A percentile compares a stretch with the other conserved stretches of the same genome.
These are phyloP conservation scores for Malurus leucopterus DNA, from an alignment of 2,797 vertebrate species.

Conservation along the genomic window DNA sequence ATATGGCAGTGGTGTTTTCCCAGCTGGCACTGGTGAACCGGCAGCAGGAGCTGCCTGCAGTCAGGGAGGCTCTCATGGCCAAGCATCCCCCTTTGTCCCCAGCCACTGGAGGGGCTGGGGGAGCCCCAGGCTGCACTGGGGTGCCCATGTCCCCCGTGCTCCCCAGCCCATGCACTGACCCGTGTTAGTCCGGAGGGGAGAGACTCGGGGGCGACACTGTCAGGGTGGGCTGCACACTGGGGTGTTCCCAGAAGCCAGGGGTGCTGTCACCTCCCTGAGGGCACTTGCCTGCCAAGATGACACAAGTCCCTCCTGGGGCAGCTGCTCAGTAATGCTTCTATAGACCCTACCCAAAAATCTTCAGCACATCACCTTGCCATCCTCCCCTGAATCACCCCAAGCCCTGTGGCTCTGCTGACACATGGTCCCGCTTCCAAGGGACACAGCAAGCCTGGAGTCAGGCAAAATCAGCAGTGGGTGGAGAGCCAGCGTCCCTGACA, in stretches of 20 bases:
- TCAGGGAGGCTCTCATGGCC: accelerated
- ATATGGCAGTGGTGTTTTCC: accelerated
- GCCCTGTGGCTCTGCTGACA: neutral
- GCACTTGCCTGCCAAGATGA: neutral
- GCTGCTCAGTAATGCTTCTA: neutral
- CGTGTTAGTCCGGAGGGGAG: neutral
- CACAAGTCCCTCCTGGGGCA: neutral
- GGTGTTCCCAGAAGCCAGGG: neutral
- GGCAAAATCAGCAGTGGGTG: neutral
- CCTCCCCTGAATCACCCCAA: neutral
- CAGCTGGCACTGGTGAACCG: neutral
- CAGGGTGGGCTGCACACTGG: neutral
- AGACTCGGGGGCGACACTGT: slow-evolving; percentile 13
- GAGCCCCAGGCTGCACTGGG: neutral
- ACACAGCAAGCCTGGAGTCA: neutral
- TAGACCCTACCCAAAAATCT: neutral
- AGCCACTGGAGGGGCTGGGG: accelerated
- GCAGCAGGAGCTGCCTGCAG: neutral
- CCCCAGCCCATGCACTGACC: neutral
- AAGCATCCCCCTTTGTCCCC: neutral
- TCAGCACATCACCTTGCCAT: neutral
- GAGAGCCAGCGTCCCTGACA: slow-evolving; percentile 8
- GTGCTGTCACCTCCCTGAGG: neutral
- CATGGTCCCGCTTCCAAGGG: neutral
- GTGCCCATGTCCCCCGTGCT: accelerated